These are phyloP conservation scores for Urosaurus nigricauda DNA, from an alignment of 2,797 vertebrate genomes.

Conservation along the genomic window DNA sequence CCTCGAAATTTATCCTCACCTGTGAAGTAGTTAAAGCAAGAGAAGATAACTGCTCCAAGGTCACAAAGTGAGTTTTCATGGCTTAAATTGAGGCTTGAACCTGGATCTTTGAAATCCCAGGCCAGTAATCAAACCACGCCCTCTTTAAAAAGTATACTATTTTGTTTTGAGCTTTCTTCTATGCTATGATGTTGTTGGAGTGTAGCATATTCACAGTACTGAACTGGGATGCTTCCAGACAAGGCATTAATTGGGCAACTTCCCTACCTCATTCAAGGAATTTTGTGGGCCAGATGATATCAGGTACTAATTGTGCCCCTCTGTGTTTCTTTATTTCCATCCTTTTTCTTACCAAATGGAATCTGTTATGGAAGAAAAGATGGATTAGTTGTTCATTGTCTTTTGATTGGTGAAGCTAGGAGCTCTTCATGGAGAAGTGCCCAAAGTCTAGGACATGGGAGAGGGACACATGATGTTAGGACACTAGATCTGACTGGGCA, in stretches of 20 bases:
- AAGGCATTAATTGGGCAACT: neutral
- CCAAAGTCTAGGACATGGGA: neutral
- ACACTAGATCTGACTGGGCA: neutral
- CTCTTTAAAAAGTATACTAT: neutral
- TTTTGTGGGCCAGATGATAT: neutral
- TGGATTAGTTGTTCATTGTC: neutral
- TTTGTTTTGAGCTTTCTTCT: neutral
- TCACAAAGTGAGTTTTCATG: neutral
- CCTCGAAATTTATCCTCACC: too few species aligned
- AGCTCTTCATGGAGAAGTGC: neutral
- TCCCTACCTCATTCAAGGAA: neutral
- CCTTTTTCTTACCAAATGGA: too few species aligned
- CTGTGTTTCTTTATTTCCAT: neutral
- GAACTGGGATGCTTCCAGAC: neutral
- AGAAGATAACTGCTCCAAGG: neutral
- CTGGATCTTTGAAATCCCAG: neutral
- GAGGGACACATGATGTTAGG: neutral
- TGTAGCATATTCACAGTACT: neutral
- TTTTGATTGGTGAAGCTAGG: neutral
- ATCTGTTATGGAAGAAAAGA: neutral
- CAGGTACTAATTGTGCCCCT: neutral
- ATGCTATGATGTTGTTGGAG: neutral
- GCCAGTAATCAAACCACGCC: neutral
- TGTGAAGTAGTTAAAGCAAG: neutral
- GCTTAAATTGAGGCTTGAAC: neutral